These are phyloP conservation scores for Noturus placidus DNA, from an alignment of 2,113 vertebrate genomes.

Conservation along the genomic window DNA sequence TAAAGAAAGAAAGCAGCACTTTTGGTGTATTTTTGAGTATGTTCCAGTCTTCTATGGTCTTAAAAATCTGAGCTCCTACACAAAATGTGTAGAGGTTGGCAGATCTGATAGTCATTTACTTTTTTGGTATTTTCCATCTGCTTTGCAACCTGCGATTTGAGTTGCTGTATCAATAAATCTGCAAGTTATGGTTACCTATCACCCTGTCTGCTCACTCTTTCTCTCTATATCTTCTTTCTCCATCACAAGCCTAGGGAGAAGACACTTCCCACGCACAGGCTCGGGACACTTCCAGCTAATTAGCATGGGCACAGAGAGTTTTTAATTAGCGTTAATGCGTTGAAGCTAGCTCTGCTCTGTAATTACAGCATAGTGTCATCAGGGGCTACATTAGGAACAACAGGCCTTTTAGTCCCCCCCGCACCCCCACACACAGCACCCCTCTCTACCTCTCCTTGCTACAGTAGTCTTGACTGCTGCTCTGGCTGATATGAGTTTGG, in stretches of 20 bases:
- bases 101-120: neutral
- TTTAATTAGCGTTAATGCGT: conserved; percentile 59
- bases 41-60: no score
- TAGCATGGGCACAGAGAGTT: conserved; percentile 54
- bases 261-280: conserved; percentile 54
- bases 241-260: conserved; percentile 27
- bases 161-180: neutral
- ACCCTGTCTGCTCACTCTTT: neutral
- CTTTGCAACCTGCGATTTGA: neutral
- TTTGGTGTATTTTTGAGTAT: neutral
- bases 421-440: neutral
- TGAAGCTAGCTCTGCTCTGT: conserved; percentile 27
- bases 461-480: neutral
- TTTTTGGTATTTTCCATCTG: neutral
- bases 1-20: neutral
- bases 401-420: conserved; percentile 32
- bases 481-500: conserved; percentile 5
- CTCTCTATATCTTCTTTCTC: conserved; percentile 2
- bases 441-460: neutral
- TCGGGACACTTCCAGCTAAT: conserved; percentile 53
- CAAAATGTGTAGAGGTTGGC: neutral
- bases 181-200: neutral
- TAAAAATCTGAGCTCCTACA: neutral
- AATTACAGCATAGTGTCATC: conserved; percentile 45
- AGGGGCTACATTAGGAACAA: conserved; percentile 40